Evolutionary conservation across 2,113 vertebrate genomes (phyloP).

Genomic region (Leptosomus discolor): DNA sequence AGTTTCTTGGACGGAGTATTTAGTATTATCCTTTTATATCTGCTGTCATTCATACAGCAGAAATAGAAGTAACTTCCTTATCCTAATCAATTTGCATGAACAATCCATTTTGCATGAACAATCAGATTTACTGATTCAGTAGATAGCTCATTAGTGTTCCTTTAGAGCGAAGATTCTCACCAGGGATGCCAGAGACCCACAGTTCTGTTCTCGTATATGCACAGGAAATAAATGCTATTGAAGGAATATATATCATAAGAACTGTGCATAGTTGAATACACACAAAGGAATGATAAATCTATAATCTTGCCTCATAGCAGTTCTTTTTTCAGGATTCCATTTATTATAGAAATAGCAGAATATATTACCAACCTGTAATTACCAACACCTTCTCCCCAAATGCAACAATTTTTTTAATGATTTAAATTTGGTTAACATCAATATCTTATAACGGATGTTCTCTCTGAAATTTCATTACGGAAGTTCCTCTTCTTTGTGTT

Average conservation of each 20-base stretch:
- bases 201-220: not conserved
- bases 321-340: not conserved
- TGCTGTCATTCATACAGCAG: slow-evolving; percentile 13
- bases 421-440: not conserved
- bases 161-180: slow-evolving; percentile 35
- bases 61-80: slow-evolving; percentile 31
- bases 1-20: not conserved
- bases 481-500: not conserved
- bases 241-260: not conserved
- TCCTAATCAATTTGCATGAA: slow-evolving; percentile 44
- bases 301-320: not conserved
- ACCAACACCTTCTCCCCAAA: not conserved
- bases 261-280: not conserved
- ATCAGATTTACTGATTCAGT: slow-evolving; percentile 52
- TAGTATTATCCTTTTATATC: not conserved
- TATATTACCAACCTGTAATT: not conserved
- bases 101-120: slow-evolving; percentile 47
- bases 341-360: not conserved
- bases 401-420: not conserved
- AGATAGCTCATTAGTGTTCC: not conserved
- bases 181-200: not conserved
- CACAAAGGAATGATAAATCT: slow-evolving; percentile 1
- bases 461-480: not conserved
- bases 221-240: slow-evolving; percentile 5
- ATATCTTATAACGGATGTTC: not conserved